Evolutionary conservation across 2,888 invertebrate species (phyloP), one percentile per base, ranked within the genome.

Genomic region (Prosapia bicincta): DNA sequence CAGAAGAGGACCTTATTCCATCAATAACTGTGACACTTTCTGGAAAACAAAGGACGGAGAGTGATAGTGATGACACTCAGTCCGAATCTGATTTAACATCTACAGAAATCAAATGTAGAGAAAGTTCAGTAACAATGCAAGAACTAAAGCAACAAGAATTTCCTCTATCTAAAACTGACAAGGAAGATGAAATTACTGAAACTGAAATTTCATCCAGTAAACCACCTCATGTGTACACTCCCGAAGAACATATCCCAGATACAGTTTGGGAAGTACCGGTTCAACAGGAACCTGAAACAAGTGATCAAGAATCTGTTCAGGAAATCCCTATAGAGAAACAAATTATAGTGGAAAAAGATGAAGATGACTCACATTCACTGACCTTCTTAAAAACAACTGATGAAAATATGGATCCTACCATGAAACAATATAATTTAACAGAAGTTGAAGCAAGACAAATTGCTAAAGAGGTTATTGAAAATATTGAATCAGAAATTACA

Each of bases 61-160:
- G 76, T 71, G 87, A 87, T 80, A 88, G 88, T 82, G 88, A 88
- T 83, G 88, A 88, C 78, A 88, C 88, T 24, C 88, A 88, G 79
- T 88, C 88, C 0, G 88, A 88, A 81, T 88, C 88, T 6, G 88
- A 88, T 84, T 82, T 85, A 65, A 87, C 87, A 20, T 87, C 88
- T 25, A 88, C 88, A 79, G 82, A 83, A 65, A 79, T 75, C 5
- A 81, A 85, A 68, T 85, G 85, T 28, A 85, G 85, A 81, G 85
- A 85, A 78, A 38, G 25, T 28, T 75, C 77, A 75, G 74, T 78
- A 26, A 76, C 74, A 38, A 76, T 75, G 9, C 78, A 77, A 43
- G 80, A 80, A 66, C 74, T 66, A 23, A 78, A 80, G 75, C 76
- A 77, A 69, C 77, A 79, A 20, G 38, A 76, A 30, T 26, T 80